These are phyloP conservation scores for Coelinius sp. DNA, from an alignment of 2,888 invertebrate species.

Conservation along the genomic window DNA sequence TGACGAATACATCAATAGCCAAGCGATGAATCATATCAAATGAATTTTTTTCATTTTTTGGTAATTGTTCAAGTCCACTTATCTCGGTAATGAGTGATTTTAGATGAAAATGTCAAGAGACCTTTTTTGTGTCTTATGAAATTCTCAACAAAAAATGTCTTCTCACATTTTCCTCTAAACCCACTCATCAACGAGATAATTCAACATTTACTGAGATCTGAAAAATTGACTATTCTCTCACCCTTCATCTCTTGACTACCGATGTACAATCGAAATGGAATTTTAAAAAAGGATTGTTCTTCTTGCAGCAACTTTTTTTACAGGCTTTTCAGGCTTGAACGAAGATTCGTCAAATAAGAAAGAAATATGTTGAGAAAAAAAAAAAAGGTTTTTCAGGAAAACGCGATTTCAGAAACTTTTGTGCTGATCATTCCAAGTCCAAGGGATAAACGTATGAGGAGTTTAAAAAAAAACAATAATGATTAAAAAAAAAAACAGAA, in stretches of 20 bases:
- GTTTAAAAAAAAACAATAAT: conserved; percentile 44
- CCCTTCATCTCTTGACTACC: not conserved
- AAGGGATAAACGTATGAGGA: conserved; percentile 40
- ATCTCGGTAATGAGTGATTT: too few relatives aligned
- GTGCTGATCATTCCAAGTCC: conserved; percentile 22
- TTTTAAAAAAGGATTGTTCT: conserved; percentile 57
- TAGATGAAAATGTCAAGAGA: not conserved
- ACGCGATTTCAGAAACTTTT: conserved; percentile 48
- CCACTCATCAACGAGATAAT: too few relatives aligned
- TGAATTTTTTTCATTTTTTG: not conserved
- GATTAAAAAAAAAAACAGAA: conserved; percentile 36
- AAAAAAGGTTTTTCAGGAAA: conserved; percentile 40
- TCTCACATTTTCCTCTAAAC: too few relatives aligned
- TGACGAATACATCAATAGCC: not conserved
- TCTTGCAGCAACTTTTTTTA: conserved; percentile 70
- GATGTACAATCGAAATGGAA: conserved; percentile 17
- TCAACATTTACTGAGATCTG: not conserved
- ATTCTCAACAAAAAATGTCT: too few relatives aligned
- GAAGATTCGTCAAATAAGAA: conserved; percentile 51
- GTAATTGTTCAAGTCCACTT: too few relatives aligned
- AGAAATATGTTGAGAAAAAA: too few relatives aligned
- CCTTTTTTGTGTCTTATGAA: too few relatives aligned
- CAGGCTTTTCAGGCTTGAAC: conserved; percentile 69
- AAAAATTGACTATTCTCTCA: too few relatives aligned
- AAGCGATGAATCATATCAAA: not conserved